phyloP scores from a whole-genome alignment of 1,140 invertebrate genomes.

The Eupristina koningsbergeri region DNA sequence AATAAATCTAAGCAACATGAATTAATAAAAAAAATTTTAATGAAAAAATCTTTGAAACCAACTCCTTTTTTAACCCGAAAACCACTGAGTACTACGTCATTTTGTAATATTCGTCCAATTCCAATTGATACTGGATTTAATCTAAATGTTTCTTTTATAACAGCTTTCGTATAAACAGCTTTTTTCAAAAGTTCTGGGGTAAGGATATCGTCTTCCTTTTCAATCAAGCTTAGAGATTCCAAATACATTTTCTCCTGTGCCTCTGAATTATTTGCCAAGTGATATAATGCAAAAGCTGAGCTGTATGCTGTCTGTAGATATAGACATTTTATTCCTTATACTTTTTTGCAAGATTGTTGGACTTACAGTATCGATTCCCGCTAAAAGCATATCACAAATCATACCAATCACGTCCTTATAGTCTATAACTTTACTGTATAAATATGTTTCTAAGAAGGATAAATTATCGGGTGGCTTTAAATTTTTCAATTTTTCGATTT shows the following conservation, averaged over 20 bases:
- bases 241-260: slow-evolving; percentile 82
- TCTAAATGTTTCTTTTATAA: slow-evolving; percentile 88
- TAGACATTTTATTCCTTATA: slow-evolving; percentile 43
- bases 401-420: slow-evolving; percentile 86
- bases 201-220: slow-evolving; percentile 72
- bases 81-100: slow-evolving; percentile 84
- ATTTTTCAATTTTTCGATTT: slow-evolving; percentile 72
- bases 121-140: slow-evolving; percentile 89
- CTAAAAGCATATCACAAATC: slow-evolving; percentile 87
- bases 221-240: slow-evolving; percentile 78
- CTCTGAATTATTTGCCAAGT: slow-evolving; percentile 82
- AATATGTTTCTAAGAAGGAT: slow-evolving; percentile 80
- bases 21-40: background rate
- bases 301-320: slow-evolving; percentile 84
- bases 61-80: slow-evolving; percentile 90
- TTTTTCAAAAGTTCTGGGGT: slow-evolving; percentile 76
- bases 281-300: slow-evolving; percentile 85
- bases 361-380: slow-evolving; percentile 89
- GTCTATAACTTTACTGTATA: slow-evolving; percentile 79
- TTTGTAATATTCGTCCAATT: slow-evolving; percentile 83
- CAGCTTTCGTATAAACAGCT: slow-evolving; percentile 83
- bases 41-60: slow-evolving; percentile 65
- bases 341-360: background rate
- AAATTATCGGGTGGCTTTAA: slow-evolving; percentile 55
- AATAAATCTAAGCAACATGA: background rate